Percentiles rank a stretch among this genome's conserved stretches.
phyloP scores from a whole-genome alignment of 1,140 invertebrate genomes.

The Anadara kagoshimensis region DNA sequence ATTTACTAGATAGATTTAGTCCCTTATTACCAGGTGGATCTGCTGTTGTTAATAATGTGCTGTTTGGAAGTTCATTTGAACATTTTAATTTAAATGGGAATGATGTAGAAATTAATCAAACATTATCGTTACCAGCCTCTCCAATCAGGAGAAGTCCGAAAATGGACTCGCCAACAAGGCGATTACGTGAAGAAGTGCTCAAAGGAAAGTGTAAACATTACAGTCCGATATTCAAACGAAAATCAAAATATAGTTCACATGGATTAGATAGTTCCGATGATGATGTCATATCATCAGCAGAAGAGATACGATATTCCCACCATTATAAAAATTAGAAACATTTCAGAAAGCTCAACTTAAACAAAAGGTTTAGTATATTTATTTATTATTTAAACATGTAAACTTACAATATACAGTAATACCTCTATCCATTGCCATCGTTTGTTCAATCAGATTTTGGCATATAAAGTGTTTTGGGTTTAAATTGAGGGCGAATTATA shows the following conservation, averaged over 20 bases:
- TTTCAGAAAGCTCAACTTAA: constrained; percentile 95
- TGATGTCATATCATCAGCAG: constrained; percentile 79
- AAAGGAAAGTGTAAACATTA: constrained; percentile 61
- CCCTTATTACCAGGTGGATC: too few relatives aligned
- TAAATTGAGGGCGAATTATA: too few relatives aligned
- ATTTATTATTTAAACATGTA: too few relatives aligned
- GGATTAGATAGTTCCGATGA: constrained; percentile 89
- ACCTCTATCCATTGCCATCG: too few relatives aligned
- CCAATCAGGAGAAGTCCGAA: constrained; percentile 55
- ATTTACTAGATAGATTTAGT: too few relatives aligned
- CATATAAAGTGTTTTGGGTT: too few relatives aligned
- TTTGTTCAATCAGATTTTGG: too few relatives aligned
- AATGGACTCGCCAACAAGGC: constrained; percentile 50
- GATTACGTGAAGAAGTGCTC: constrained; percentile 56
- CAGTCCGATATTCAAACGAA: constrained; percentile 62
- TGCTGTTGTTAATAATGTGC: too few relatives aligned
- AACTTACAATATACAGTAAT: too few relatives aligned
- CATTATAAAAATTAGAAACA: constrained; percentile 92
- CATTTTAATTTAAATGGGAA: neutral
- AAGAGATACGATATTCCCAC: constrained; percentile 77
- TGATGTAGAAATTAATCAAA: neutral
- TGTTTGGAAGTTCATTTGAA: too few relatives aligned
- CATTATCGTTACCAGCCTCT: constrained; percentile 64
- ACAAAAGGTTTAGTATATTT: too few relatives aligned
- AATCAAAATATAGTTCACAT: constrained; percentile 52